These are phyloP conservation scores for Clarias macrocephalus DNA, from an alignment of 2,113 vertebrate genomes.

Conservation along the genomic window DNA sequence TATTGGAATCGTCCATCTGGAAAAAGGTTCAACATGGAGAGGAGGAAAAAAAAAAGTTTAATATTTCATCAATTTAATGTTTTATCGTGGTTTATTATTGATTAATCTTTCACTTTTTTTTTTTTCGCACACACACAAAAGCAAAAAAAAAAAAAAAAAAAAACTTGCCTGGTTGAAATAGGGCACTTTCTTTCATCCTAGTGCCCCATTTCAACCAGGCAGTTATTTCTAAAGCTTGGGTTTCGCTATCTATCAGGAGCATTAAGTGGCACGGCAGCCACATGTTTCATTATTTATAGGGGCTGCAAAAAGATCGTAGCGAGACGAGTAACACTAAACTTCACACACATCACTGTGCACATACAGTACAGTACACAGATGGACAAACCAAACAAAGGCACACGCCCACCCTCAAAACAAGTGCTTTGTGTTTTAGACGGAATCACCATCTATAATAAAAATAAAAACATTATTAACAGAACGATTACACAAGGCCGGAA, in stretches of 20 bases:
- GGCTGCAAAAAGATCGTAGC: slow-evolving; percentile 38
- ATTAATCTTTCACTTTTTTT: neutral
- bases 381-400: neutral
- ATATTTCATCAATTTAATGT: too few relatives aligned
- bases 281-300: slow-evolving; percentile 61
- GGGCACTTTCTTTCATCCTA: slow-evolving; percentile 6
- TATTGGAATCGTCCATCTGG: slow-evolving; percentile 75
- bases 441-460: neutral
- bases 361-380: slow-evolving; percentile 12
- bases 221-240: slow-evolving; percentile 31
- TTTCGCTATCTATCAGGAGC: slow-evolving; percentile 41
- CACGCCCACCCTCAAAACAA: neutral
- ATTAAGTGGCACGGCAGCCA: slow-evolving; percentile 34
- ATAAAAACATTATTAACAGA: neutral
- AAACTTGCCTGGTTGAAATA: neutral
- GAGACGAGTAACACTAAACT: slow-evolving; percentile 58
- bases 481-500: too few relatives aligned
- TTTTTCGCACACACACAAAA: neutral
- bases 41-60: neutral
- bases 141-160: too few relatives aligned
- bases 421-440: neutral
- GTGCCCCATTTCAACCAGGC: neutral
- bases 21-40: neutral
- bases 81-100: neutral
- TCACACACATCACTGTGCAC: slow-evolving; percentile 24